Evolutionary conservation across 2,797 vertebrate genomes (phyloP).

Genomic region (Harpagifer antarcticus): DNA sequence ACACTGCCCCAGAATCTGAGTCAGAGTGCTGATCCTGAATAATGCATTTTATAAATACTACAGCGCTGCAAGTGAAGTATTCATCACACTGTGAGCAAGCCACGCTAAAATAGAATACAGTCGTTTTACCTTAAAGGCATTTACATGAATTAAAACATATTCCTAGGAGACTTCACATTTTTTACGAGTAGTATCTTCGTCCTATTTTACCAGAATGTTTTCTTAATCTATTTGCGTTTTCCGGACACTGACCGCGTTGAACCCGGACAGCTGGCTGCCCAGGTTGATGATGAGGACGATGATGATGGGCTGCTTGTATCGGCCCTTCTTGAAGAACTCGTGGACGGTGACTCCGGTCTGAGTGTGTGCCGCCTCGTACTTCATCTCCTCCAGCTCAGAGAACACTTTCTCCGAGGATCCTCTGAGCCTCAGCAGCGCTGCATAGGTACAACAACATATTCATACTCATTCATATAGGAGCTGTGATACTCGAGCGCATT

Average conservation of each 20-base stretch:
- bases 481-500: background rate
- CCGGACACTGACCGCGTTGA: slow-evolving; percentile 76
- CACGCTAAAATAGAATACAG: too few species aligned
- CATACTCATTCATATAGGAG: too few species aligned
- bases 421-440: slow-evolving; percentile 78
- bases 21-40: slow-evolving; percentile 25
- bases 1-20: slow-evolving; percentile 39
- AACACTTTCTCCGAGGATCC: slow-evolving; percentile 60
- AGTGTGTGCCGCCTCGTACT: slow-evolving; percentile 74
- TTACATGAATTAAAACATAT: too few species aligned
- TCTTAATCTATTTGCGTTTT: background rate
- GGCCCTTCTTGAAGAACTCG: slow-evolving; percentile 79
- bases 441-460: slow-evolving; percentile 17
- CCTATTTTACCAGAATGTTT: too few species aligned
- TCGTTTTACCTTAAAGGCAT: background rate
- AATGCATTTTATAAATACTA: slow-evolving; percentile 22
- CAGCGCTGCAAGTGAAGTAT: slow-evolving; percentile 3
- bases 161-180: background rate
- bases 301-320: slow-evolving; percentile 79
- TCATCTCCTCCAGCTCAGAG: slow-evolving; percentile 80
- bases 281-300: slow-evolving; percentile 79
- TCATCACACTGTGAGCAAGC: slow-evolving; percentile 6
- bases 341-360: slow-evolving; percentile 72
- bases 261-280: slow-evolving; percentile 80
- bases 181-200: background rate